phyloP scores from a whole-genome alignment of 2,797 vertebrate species.

The Percopsis omiscomaycus region DNA sequence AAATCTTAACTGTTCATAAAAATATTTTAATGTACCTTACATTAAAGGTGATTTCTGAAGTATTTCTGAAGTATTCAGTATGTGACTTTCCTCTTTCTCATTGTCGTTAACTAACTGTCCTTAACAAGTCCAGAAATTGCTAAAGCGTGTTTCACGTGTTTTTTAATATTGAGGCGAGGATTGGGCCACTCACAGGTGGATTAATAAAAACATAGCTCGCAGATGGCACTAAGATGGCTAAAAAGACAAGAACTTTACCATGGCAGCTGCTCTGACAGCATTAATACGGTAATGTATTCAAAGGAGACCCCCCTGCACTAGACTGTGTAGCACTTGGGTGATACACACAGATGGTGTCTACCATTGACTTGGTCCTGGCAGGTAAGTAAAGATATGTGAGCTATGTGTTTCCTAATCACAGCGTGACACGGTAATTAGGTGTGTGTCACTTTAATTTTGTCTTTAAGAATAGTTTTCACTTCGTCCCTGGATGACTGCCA shows the following conservation, averaged over 20 bases:
- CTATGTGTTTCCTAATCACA: neutral
- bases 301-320: constrained; percentile 9
- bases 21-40: no score
- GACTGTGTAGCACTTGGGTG: constrained; percentile 8
- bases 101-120: no score
- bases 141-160: constrained; percentile 4
- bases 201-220: constrained; percentile 48
- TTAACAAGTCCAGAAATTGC: neutral
- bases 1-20: no score
- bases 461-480: neutral
- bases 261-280: constrained; percentile 45
- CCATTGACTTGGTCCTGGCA: constrained; percentile 8
- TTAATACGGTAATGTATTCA: constrained; percentile 12
- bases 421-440: constrained; percentile 7
- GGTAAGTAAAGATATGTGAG: neutral
- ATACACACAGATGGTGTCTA: constrained; percentile 6
- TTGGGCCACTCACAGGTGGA: constrained; percentile 16
- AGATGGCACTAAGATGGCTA: constrained; percentile 50
- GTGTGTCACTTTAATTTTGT: constrained; percentile 1
- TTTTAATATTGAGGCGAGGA: constrained; percentile 11
- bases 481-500: constrained; percentile 1
- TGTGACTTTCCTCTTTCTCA: no score
- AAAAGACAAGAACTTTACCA: constrained; percentile 30
- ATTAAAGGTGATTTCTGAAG: no score
- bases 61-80: no score